Evolutionary conservation across 2,888 invertebrate species (phyloP).

Genomic region (Chirona hameri): DNA sequence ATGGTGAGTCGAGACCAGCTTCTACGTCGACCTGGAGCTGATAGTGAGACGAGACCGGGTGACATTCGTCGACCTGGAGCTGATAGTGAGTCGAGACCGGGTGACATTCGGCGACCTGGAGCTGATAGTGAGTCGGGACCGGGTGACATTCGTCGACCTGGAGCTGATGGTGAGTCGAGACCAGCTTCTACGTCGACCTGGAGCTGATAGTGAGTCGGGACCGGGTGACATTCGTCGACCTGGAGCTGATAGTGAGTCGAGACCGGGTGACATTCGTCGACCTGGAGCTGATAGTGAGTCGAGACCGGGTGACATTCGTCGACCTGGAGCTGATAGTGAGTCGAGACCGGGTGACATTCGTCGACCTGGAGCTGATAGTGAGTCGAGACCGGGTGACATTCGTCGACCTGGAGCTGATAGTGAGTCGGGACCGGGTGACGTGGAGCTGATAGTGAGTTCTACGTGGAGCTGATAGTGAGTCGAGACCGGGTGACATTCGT

Average conservation of each 20-base stretch:
- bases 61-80: constrained; percentile 86
- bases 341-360: constrained; percentile 47
- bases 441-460: no score
- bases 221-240: constrained; percentile 68
- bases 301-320: constrained; percentile 52
- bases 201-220: constrained; percentile 66
- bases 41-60: constrained; percentile 56
- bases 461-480: constrained; percentile 77
- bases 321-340: constrained; percentile 83
- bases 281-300: constrained; percentile 75
- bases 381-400: constrained; percentile 37
- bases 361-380: constrained; percentile 86
- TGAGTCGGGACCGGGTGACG: constrained; percentile 45
- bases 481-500: constrained; percentile 52
- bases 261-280: constrained; percentile 62
- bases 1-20: constrained; percentile 85
- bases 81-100: constrained; percentile 58
- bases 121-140: constrained; percentile 59
- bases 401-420: constrained; percentile 87
- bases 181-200: constrained; percentile 91
- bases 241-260: constrained; percentile 70
- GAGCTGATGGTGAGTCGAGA: no score
- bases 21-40: constrained; percentile 88
- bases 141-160: no score
- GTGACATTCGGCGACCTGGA: constrained; percentile 88